Evolutionary conservation across 2,797 vertebrate genomes (phyloP).

Genomic region (Bufotes viridis): DNA sequence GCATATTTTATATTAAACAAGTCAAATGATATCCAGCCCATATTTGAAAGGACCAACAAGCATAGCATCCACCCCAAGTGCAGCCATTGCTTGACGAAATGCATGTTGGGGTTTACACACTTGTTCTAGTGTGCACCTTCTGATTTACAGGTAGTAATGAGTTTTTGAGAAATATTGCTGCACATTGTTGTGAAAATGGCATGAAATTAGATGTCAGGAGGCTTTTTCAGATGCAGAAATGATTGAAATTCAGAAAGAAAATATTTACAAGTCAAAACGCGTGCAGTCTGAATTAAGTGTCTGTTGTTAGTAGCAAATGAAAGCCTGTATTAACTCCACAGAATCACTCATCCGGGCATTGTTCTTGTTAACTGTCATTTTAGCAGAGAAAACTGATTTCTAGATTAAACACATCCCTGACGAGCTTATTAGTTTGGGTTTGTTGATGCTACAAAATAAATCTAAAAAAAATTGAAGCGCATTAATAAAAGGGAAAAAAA

Average conservation of each 20-base stretch:
- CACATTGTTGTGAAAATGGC: too few species aligned
- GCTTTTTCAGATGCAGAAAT: neutral
- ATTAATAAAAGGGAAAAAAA: conserved; percentile 25
- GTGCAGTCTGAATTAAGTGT: conserved; percentile 19
- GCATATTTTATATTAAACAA: too few species aligned
- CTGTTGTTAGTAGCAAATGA: conserved; percentile 16
- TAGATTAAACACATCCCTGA: neutral
- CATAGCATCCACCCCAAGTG: too few species aligned
- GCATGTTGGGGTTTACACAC: too few species aligned
- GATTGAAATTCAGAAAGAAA: neutral
- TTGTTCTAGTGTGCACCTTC: too few species aligned
- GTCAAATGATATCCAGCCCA: too few species aligned
- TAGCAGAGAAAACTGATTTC: conserved; percentile 11
- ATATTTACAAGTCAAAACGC: conserved; percentile 4
- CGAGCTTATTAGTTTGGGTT: conserved; percentile 26
- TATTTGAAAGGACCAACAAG: too few species aligned
- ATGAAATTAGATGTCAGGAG: neutral
- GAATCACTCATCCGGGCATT: conserved; percentile 25
- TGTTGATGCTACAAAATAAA: conserved; percentile 34
- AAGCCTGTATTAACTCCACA: neutral
- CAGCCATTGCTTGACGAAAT: too few species aligned
- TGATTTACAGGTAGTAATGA: too few species aligned
- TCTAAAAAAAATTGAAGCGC: neutral
- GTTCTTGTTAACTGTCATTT: conserved; percentile 7
- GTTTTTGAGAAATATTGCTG: too few species aligned